A percentile compares a stretch with the other conserved stretches of the same genome.
Conservation (phyloP, 2,888 invertebrate genomes). For the Coleophora deauratella region DNA sequence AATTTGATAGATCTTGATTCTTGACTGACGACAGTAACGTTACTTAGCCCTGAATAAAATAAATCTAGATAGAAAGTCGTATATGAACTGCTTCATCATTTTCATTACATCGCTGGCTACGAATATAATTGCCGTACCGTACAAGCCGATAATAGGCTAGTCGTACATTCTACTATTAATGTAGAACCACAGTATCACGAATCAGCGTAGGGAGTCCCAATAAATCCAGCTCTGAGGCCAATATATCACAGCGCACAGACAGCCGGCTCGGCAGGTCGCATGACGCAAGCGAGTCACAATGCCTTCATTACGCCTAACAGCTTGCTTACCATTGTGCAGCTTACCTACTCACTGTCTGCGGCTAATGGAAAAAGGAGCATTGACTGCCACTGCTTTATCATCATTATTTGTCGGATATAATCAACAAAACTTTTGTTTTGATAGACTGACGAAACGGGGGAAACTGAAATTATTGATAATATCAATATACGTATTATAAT, state of each 20-base stretch:
- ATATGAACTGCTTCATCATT: too few species aligned
- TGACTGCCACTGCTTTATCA: conserved; percentile 6
- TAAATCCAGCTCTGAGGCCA: conserved; percentile 43
- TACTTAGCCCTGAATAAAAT: too few species aligned
- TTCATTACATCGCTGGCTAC: too few species aligned
- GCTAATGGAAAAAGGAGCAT: conserved; percentile 7
- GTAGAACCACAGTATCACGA: conserved; percentile 10
- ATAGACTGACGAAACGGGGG: too few species aligned
- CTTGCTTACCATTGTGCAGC: conserved; percentile 55
- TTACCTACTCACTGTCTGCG: conserved; percentile 1
- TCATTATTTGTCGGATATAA: conserved; percentile 8
- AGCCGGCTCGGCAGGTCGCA: conserved; percentile 42
- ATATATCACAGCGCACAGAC: conserved; percentile 40
- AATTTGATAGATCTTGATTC: too few species aligned
- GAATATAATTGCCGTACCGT: too few species aligned
- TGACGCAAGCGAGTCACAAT: conserved; percentile 39
- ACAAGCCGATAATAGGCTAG: too few species aligned
- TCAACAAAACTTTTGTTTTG: too few species aligned
- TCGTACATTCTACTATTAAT: conserved; percentile 11
- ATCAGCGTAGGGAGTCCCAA: conserved; percentile 34
- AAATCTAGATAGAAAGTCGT: too few species aligned
- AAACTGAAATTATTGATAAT: too few species aligned
- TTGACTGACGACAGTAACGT: too few species aligned
- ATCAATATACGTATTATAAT: too few species aligned
- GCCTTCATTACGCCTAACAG: conserved; percentile 60